Base-by-base conservation (phyloP, 53 echinoderm and acorn worm genomes). In the Patiria pectinifera region DNA sequence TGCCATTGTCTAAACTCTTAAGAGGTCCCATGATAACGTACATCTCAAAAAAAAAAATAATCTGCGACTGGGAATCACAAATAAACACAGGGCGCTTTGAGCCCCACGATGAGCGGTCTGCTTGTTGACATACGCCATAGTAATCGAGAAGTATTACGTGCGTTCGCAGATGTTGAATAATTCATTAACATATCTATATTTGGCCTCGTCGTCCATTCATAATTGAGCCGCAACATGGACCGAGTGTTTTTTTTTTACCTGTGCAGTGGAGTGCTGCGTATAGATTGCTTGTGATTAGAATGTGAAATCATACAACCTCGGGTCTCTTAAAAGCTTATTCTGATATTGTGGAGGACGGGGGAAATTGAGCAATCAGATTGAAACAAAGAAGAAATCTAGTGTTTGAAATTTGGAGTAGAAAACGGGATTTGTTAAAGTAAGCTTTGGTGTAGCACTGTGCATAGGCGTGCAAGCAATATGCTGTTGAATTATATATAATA, bases 161-260 rank as follows among this genome's bases (percentile, higher is more conserved):
- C 74, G 53, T 69, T 62, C 48, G 26, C 71, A 71, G 44, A 47
- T 69, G 90, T 69, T 80, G 48, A 90, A 48, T 87, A 10, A 63
- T 63, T 90, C 90, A 90, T 90, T 90, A 90, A 81, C 82, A 90
- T 90, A 80, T 90, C 69, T 69, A 90, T 69, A 80, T 81, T 81
- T 80, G 69, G 80, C 63, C 66, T 10, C 6, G 69, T n/a, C 2
- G 58, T 53, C 84, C 22, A 62, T 89, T 80, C 66, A 62, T 63
- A 89, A 47, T 81, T 79, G 60, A 80, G 80, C 89, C 45, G 12
- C 24, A 23, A 16, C 24, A 48, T 25, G 61, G 23, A 23, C 43
- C 5, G 84, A 66, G 84, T 66, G 84, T 45, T 84, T 84, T 84
- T 84, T 16, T 21, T 70, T 13, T 35, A 5, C 53, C 8, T 5